Evolutionary conservation across 2,113 vertebrate species (phyloP), one percentile per base, ranked within the genome.

Genomic region (Microtus ochrogaster): DNA sequence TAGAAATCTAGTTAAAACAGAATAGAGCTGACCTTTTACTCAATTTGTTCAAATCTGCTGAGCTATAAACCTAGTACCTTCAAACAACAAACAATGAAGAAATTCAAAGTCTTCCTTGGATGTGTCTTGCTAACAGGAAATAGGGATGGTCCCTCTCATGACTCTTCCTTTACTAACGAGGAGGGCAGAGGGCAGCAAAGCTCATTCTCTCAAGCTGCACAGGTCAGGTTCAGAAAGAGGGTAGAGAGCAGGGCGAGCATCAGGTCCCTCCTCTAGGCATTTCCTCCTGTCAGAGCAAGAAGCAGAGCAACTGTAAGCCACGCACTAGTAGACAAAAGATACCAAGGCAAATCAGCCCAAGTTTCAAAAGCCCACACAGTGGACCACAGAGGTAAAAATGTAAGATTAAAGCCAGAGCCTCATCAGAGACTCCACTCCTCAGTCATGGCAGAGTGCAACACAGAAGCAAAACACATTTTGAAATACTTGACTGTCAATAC

Each of bases 1-100:
- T 72, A 95, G 76, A 96, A 91, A 92, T 68, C 52, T 95, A 96
- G 33, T 85, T 96, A 78, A 89, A 81, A 94, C 84, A 93, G 44
- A 94, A 79, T 30, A 63, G 61, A 90, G 79, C 26, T 94, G 39
- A 92, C 76, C 83, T 78, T 89, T 19, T 85, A 74, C 76, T 72
- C 95, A 94, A 93, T 19, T 87, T 90, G 17, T 78, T 49, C 63
- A 93, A 92, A 85, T 92, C 28, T 70, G 68, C 76, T 92, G 39
- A 92, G 44, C 63, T 95, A 6, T 44, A 74, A 76, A 63, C 89
- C 44, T 76, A 78, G n/a, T 91, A 52, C 84, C 58, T 92, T 95
- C n/a, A 94, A 83, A 94, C 87, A 72, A 36, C n/a, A 52, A 36
- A 12, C 41, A 73, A 39, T 44, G 39, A 70, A 52, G n/a, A 36